Percentiles rank a stretch among this genome's conserved stretches.
phyloP scores from a whole-genome alignment of 1,140 invertebrate species.

The Wasmannia auropunctata region DNA sequence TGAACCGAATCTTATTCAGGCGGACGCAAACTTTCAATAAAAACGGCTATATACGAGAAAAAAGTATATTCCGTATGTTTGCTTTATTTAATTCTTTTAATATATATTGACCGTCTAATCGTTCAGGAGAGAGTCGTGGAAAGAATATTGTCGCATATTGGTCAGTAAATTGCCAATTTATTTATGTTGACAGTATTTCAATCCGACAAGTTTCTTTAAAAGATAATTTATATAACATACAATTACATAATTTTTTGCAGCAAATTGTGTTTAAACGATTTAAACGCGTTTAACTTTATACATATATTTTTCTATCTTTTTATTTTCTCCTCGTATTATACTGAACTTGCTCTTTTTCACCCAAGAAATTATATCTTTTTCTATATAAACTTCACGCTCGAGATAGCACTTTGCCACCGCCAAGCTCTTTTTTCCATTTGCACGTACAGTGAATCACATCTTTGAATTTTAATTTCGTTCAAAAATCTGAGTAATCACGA shows the following conservation, averaged over 20 bases:
- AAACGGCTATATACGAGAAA: constrained; percentile 22
- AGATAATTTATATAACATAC: background rate
- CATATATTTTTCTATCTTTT: background rate
- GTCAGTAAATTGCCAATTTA: constrained; percentile 15
- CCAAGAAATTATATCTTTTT: constrained; percentile 12
- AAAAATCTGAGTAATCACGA: constrained; percentile 80
- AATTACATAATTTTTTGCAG: background rate
- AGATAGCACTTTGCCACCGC: constrained; percentile 12
- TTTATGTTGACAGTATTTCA: background rate
- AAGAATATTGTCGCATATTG: background rate
- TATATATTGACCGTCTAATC: constrained; percentile 46
- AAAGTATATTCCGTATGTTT: constrained; percentile 11
- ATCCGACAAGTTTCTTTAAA: background rate
- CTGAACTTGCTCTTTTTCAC: background rate
- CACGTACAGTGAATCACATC: constrained; percentile 76
- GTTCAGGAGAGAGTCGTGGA: background rate
- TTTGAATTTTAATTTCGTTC: constrained; percentile 81
- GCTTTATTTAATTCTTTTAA: constrained; percentile 49
- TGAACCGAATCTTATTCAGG: constrained; percentile 56
- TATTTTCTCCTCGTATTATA: background rate
- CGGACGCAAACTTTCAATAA: constrained; percentile 41
- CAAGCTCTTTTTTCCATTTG: constrained; percentile 56
- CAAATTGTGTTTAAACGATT: background rate
- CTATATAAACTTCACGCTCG: background rate
- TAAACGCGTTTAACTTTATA: background rate